These are phyloP conservation scores for Chaetorhynchus papuensis DNA, from an alignment of 2,113 vertebrate species.

Conservation along the genomic window DNA sequence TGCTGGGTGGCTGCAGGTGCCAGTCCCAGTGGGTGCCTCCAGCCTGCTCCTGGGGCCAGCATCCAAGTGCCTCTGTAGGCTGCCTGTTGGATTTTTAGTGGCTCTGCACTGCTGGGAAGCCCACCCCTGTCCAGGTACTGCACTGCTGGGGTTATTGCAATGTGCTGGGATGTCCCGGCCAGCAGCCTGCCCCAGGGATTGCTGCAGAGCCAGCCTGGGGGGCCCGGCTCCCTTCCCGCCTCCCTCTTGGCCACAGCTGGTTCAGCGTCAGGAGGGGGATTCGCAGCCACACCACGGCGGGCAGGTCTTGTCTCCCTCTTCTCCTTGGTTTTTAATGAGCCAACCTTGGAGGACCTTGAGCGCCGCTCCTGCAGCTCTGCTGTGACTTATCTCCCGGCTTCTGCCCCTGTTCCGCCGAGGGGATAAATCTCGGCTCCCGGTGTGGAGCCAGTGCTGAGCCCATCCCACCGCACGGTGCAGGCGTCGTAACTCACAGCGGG, in stretches of 20 bases:
- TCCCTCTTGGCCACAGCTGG: not conserved
- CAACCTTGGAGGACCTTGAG: constrained; percentile 33
- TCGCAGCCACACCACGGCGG: not conserved
- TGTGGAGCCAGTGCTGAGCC: not conserved
- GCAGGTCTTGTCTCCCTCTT: not conserved
- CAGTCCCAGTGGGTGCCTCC: not conserved
- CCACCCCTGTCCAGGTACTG: accelerated
- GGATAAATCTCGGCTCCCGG: constrained; percentile 18
- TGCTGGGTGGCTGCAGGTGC: not conserved
- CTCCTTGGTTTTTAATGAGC: constrained; percentile 10
- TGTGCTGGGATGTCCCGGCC: accelerated
- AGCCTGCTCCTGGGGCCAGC: not conserved
- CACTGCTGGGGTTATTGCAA: accelerated
- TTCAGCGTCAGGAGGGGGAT: not conserved
- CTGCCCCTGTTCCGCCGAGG: not conserved
- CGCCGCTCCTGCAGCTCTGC: not conserved
- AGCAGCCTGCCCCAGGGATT: not conserved
- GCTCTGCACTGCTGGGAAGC: not conserved
- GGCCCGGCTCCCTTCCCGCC: not conserved
- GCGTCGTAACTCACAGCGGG: not conserved
- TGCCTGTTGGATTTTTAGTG: accelerated
- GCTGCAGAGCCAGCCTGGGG: not conserved
- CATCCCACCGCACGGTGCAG: accelerated
- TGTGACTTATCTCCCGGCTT: not conserved
- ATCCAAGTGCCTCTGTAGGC: accelerated